These are phyloP conservation scores for Lithodes maja DNA, from an alignment of 2,888 invertebrate species.

Conservation along the genomic window DNA sequence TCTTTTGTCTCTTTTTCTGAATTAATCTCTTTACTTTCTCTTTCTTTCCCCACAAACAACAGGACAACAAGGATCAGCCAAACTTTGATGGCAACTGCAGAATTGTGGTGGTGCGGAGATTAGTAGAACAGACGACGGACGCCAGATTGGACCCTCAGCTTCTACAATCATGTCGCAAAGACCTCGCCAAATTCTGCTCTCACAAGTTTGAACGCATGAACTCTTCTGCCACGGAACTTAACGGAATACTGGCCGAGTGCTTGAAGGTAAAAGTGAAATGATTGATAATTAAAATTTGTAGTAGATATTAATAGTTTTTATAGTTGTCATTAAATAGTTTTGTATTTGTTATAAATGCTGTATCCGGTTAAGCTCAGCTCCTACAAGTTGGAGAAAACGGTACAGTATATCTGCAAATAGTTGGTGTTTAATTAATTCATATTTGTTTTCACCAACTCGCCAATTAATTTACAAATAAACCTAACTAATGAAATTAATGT, in stretches of 20 bases:
- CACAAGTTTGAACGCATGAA: conserved; percentile 71
- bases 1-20: too few species aligned
- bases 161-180: conserved; percentile 85
- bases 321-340: not conserved
- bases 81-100: conserved; percentile 90
- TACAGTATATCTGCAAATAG: too few species aligned
- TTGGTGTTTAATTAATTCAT: too few species aligned
- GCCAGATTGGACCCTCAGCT: conserved; percentile 91
- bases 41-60: conserved; percentile 72
- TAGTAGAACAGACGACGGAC: conserved; percentile 93
- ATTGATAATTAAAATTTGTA: not conserved
- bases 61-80: conserved; percentile 84
- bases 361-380: too few species aligned
- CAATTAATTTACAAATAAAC: too few species aligned
- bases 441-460: too few species aligned
- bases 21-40: too few species aligned
- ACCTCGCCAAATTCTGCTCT: conserved; percentile 85
- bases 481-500: too few species aligned
- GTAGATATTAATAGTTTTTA: not conserved
- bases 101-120: conserved; percentile 87
- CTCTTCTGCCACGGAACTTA: conserved; percentile 42
- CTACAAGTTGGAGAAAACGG: too few species aligned
- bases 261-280: conserved; percentile 78
- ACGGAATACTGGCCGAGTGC: conserved; percentile 87
- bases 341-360: too few species aligned